Conservation (phyloP, 2,113 vertebrate species). For the Solea solea region DNA sequence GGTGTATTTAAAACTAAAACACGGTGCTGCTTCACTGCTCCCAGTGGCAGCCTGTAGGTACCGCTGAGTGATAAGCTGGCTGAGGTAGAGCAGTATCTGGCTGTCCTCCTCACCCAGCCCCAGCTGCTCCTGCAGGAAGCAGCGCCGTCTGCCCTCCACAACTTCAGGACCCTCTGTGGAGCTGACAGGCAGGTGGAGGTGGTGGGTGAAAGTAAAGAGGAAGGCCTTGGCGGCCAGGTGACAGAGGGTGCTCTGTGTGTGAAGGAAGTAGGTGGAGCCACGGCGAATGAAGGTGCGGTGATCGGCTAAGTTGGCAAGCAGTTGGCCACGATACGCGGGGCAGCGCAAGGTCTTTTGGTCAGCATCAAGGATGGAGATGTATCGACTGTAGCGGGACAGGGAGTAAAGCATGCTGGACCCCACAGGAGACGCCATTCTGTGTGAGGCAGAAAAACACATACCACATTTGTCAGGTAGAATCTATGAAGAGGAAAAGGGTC, state of each 20-base stretch:
- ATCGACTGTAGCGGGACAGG: conserved; percentile 93
- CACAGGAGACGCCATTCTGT: conserved; percentile 85
- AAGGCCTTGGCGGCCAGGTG: conserved; percentile 92
- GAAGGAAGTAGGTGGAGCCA: conserved; percentile 94
- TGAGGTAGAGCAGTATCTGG: conserved; percentile 91
- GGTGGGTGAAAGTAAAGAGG: conserved; percentile 94
- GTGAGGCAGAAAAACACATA: conserved; percentile 21
- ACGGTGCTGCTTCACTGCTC: conserved; percentile 60
- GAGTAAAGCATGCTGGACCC: conserved; percentile 85
- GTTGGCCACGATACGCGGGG: conserved; percentile 86
- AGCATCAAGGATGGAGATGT: conserved; percentile 90
- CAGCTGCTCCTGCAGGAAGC: conserved; percentile 85
- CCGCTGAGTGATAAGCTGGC: conserved; percentile 90
- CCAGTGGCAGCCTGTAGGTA: conserved; percentile 83
- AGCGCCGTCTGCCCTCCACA: conserved; percentile 64
- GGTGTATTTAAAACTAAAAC: conserved; percentile 93
- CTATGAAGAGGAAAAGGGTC: background rate
- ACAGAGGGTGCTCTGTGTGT: conserved; percentile 88
- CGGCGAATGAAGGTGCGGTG: conserved; percentile 94
- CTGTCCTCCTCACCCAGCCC: conserved; percentile 89
- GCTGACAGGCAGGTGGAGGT: conserved; percentile 90
- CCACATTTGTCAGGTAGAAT: background rate
- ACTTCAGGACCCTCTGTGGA: conserved; percentile 74
- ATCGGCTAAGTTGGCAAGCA: conserved; percentile 89
- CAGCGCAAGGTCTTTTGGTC: conserved; percentile 95